Conservation (phyloP, 2,113 vertebrate genomes). For the Solea solea region DNA sequence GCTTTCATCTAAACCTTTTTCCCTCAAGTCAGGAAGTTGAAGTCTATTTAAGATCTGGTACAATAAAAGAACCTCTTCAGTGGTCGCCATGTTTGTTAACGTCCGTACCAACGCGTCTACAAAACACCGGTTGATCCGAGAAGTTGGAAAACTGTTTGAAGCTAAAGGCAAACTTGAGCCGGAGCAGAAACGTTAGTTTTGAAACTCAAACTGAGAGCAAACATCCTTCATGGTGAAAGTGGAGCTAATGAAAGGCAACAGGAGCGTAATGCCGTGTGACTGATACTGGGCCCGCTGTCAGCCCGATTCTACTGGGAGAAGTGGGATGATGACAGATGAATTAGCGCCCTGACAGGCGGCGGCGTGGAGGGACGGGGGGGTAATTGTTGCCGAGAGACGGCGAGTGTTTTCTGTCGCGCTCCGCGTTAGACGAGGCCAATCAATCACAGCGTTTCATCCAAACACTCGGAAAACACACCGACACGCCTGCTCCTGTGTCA, state of each 20-base stretch:
- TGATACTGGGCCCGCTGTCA: constrained; percentile 68
- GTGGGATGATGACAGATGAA: constrained; percentile 75
- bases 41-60: too few relatives aligned
- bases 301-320: constrained; percentile 58
- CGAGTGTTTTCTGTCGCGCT: constrained; percentile 59
- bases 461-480: not conserved
- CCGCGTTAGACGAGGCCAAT: constrained; percentile 51
- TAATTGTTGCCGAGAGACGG: constrained; percentile 71
- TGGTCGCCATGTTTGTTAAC: too few relatives aligned
- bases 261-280: constrained; percentile 64
- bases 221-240: constrained; percentile 42
- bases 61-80: too few relatives aligned
- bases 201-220: constrained; percentile 20
- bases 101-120: too few relatives aligned
- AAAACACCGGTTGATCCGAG: too few relatives aligned
- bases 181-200: constrained; percentile 43
- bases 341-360: constrained; percentile 64
- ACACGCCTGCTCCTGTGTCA: constrained; percentile 32
- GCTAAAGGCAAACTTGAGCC: not conserved
- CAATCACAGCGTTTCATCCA: constrained; percentile 55
- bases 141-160: too few relatives aligned
- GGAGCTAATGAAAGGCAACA: constrained; percentile 66
- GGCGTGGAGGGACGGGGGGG: constrained; percentile 51
- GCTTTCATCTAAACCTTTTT: too few relatives aligned
- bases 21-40: too few relatives aligned